Evolutionary conservation across 2,113 vertebrate species (phyloP).

Genomic region (Melanotaenia duboulayi): DNA sequence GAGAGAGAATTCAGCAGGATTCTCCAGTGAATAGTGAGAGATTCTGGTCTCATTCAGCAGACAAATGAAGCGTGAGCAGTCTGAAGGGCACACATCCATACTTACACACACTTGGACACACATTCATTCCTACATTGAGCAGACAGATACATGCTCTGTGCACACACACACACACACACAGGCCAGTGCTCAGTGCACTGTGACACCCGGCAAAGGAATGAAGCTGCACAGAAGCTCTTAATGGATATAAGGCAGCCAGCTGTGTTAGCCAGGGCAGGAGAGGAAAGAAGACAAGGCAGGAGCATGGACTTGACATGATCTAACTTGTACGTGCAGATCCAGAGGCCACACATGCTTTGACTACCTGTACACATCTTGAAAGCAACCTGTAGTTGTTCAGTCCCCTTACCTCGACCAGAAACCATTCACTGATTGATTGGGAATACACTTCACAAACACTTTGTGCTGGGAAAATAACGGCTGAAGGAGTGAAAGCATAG

Average conservation of each 20-base stretch:
- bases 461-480: constrained; percentile 55
- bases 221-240: constrained; percentile 68
- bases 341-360: constrained; percentile 14
- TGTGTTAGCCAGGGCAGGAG: constrained; percentile 56
- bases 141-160: constrained; percentile 13
- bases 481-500: constrained; percentile 53
- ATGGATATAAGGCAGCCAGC: constrained; percentile 68
- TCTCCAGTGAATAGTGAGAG: constrained; percentile 71
- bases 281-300: constrained; percentile 31
- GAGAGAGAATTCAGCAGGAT: constrained; percentile 66
- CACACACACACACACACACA: neutral
- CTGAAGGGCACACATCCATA: constrained; percentile 66
- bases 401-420: constrained; percentile 34
- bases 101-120: constrained; percentile 41
- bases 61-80: constrained; percentile 75
- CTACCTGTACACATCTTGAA: constrained; percentile 10
- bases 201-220: constrained; percentile 58
- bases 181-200: constrained; percentile 53
- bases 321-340: constrained; percentile 14
- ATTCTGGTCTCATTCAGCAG: constrained; percentile 79
- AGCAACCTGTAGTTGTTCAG: constrained; percentile 12
- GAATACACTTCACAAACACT: constrained; percentile 52
- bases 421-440: constrained; percentile 55
- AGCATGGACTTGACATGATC: constrained; percentile 34
- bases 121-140: constrained; percentile 15